A percentile compares a stretch with the other conserved stretches of the same genome.
These are phyloP conservation scores for Odontocolon sp. DNA, from an alignment of 2,888 invertebrate species.

Conservation along the genomic window DNA sequence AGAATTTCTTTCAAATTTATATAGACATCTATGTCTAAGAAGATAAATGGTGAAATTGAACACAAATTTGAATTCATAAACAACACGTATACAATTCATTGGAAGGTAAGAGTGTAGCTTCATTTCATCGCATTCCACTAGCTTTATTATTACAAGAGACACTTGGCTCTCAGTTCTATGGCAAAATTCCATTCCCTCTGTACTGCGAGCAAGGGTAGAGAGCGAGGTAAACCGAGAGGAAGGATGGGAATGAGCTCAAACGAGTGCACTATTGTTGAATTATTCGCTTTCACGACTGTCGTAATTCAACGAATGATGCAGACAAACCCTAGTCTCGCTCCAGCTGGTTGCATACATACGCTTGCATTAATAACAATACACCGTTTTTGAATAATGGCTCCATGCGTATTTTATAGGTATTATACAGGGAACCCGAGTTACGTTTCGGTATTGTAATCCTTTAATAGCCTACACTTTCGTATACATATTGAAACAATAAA, in stretches of 20 bases:
- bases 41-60: too few species aligned
- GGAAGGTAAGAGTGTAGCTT: too few species aligned
- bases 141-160: too few species aligned
- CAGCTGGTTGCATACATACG: conserved; percentile 9
- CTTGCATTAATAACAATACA: conserved; percentile 42
- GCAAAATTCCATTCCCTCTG: too few species aligned
- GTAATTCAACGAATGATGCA: conserved; percentile 29
- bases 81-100: too few species aligned
- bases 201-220: too few species aligned
- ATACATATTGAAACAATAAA: not conserved
- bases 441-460: not conserved
- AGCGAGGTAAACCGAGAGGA: too few species aligned
- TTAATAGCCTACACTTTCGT: not conserved
- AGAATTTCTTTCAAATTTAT: too few species aligned
- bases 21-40: too few species aligned
- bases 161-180: too few species aligned
- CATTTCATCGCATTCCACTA: too few species aligned
- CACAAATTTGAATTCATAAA: too few species aligned
- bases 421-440: not conserved
- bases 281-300: conserved; percentile 27
- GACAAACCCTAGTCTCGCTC: conserved; percentile 2
- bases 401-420: conserved; percentile 13
- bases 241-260: not conserved
- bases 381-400: conserved; percentile 30
- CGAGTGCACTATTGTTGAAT: conserved; percentile 21